Evolutionary conservation across 2,113 vertebrate genomes (phyloP).

Genomic region (Oncorhynchus tshawytscha): DNA sequence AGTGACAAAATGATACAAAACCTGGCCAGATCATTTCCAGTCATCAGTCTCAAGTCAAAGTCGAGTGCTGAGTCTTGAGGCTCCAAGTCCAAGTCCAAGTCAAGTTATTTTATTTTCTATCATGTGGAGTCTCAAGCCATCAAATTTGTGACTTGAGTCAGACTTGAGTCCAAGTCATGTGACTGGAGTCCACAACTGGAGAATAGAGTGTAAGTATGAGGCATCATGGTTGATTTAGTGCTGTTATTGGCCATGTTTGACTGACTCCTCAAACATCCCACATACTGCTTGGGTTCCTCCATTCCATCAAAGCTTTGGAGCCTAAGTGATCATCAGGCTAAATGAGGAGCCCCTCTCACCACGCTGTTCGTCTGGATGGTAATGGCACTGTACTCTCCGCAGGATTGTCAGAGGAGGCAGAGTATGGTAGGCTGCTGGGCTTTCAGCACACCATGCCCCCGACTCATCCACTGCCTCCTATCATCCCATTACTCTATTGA

Average conservation of each 20-base stretch:
- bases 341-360: conserved; percentile 87
- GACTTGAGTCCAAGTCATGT: not conserved
- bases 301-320: conserved; percentile 86
- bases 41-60: not conserved
- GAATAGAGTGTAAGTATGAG: conserved; percentile 63
- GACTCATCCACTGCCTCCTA: conserved; percentile 80
- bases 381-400: conserved; percentile 90
- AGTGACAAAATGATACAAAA: no score
- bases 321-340: conserved; percentile 92
- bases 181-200: conserved; percentile 1
- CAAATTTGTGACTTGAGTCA: conserved; percentile 29
- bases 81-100: no score
- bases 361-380: conserved; percentile 86
- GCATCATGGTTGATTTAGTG: conserved; percentile 92
- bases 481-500: conserved; percentile 91
- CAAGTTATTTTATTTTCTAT: conserved; percentile 22
- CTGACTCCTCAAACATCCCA: conserved; percentile 92
- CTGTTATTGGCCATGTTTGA: conserved; percentile 98
- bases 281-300: conserved; percentile 86
- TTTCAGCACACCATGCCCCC: conserved; percentile 84
- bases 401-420: conserved; percentile 85
- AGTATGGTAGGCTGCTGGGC: conserved; percentile 87
- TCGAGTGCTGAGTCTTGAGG: no score
- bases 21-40: no score
- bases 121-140: conserved; percentile 38